A percentile compares a stretch with the other conserved stretches of the same genome.
phyloP scores from a whole-genome alignment of 64 coral and sea anemone species.

The Trachythela sp. region DNA sequence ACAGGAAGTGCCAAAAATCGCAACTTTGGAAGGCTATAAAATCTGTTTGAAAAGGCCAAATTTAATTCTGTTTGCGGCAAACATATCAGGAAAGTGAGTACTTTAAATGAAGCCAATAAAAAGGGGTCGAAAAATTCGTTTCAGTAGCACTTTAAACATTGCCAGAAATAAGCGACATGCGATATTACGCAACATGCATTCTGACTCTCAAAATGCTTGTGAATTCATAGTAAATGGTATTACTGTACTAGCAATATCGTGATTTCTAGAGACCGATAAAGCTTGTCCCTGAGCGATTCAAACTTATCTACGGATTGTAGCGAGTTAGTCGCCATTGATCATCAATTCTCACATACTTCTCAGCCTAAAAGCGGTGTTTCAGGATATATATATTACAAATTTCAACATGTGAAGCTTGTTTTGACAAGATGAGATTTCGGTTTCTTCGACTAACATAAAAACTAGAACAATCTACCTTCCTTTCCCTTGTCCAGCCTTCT shows the following conservation, averaged over 20 bases:
- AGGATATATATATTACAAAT: neutral
- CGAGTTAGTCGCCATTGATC: neutral
- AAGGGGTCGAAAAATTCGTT: too few relatives aligned
- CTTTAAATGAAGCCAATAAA: too few relatives aligned
- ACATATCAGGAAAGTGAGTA: too few relatives aligned
- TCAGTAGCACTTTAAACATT: too few relatives aligned
- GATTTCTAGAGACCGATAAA: neutral
- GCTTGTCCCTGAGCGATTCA: neutral
- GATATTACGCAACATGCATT: neutral
- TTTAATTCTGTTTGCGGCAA: too few relatives aligned
- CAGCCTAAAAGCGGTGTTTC: neutral
- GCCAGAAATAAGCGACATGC: conserved; percentile 42
- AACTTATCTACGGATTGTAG: neutral
- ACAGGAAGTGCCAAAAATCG: too few relatives aligned
- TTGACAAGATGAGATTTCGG: neutral
- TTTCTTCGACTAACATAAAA: conserved; percentile 10
- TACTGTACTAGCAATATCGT: neutral
- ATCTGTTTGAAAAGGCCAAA: too few relatives aligned
- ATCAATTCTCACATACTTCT: neutral
- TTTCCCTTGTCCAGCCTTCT: neutral
- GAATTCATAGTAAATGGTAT: neutral
- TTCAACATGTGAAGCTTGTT: neutral
- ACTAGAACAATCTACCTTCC: neutral
- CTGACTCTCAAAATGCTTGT: neutral
- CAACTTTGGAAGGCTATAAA: too few relatives aligned